Evolutionary conservation across 2,797 vertebrate genomes (phyloP).

Genomic region (Galago senegalensis): DNA sequence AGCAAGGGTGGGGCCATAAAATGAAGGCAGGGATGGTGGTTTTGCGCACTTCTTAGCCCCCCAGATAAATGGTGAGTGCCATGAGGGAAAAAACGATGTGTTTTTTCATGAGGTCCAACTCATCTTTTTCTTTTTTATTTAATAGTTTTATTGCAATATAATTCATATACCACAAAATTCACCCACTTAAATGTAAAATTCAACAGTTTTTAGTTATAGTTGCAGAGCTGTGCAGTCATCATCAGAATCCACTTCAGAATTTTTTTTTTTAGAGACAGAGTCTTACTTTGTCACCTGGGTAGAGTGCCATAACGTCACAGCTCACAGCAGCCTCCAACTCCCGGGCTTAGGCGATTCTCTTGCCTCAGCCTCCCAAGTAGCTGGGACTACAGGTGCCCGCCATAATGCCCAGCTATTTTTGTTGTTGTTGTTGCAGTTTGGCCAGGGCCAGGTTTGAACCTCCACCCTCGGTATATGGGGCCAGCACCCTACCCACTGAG

Average conservation of each 20-base stretch:
- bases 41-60: background rate
- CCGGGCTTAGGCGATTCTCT: too few relatives aligned
- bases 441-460: too few relatives aligned
- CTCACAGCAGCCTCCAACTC: too few relatives aligned
- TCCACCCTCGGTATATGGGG: too few relatives aligned
- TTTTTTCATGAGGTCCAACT: background rate
- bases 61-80: background rate
- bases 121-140: background rate
- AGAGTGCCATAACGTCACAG: too few relatives aligned
- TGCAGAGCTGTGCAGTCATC: background rate
- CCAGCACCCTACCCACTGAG: too few relatives aligned
- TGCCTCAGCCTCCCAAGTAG: too few relatives aligned
- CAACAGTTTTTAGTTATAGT: background rate
- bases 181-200: conserved; percentile 8
- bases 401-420: too few relatives aligned
- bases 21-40: conserved; percentile 1
- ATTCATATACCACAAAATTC: background rate
- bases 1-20: background rate
- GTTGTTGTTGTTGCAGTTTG: too few relatives aligned
- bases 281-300: too few relatives aligned
- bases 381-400: too few relatives aligned
- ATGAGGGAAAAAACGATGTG: background rate
- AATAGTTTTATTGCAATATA: conserved; percentile 29
- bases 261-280: background rate
- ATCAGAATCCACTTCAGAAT: background rate